Evolutionary conservation across 2,113 vertebrate species (phyloP), one percentile per base, ranked within the genome.

Genomic region (Smithornis capensis): DNA sequence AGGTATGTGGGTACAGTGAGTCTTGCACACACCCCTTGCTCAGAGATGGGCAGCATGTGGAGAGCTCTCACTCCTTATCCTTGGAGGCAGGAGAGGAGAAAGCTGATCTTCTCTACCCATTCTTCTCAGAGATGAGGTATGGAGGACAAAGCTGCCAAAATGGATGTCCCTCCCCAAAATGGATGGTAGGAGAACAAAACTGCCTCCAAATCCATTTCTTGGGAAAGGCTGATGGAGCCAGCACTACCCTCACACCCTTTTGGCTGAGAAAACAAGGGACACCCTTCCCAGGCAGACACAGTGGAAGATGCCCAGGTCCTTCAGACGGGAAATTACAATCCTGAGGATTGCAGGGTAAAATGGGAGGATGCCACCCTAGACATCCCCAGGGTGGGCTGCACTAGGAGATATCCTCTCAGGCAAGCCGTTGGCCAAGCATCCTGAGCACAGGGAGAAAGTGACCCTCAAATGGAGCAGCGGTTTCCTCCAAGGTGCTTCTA

Each of bases 151-250:
- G 59, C 18, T 76, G 55, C 83, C 75, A 91, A 94, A 92, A 95
- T 89, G 87, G 93, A 95, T 59, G 82, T 16, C 23, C 49, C n/a
- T 82, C 27, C 44, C 95, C 88, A 85, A 89, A 91, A 96, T 93
- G 94, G 87, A 94, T 75, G 85, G 37, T 8, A n/a, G 42, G 37
- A 67, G 17, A 90, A 73, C 1, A 2, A 64, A 81, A 68, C 28
- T 33, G 28, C 29, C 64, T 60, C 52, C 50, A 63, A 0, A 59
- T 6, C 33, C 42, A 19, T 7, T 65, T 45, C 6, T 4, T 31
- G 29, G 27, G 10, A 74, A 85, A 19, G 22, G 65, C 24, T 64
- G 18, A 60, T 35, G 23, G 27, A 87, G 8, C 18, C 9, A 25
- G 9, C 44, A 25, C 23, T 27, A 37, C 3, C 45, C 33, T 13